These are phyloP conservation scores for Trematocara macrostoma DNA, from an alignment of 2,113 vertebrate genomes.

Conservation along the genomic window DNA sequence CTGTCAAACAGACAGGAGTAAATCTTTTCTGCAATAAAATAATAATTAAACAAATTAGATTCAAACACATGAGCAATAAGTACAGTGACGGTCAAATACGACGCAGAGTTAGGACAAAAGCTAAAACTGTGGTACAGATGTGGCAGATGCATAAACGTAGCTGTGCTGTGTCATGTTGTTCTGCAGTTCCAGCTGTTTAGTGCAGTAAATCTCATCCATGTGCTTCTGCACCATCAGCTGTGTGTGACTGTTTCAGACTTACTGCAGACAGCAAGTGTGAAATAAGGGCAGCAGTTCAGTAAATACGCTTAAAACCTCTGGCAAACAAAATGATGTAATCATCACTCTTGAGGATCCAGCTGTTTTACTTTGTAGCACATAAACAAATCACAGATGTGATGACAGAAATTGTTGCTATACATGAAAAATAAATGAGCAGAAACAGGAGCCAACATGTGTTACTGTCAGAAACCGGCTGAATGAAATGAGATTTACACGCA, in stretches of 20 bases:
- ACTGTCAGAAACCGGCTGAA: background rate
- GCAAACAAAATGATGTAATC: background rate
- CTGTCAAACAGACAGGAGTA: background rate
- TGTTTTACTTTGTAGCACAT: background rate
- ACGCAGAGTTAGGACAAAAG: background rate
- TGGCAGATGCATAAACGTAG: background rate
- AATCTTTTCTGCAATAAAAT: background rate
- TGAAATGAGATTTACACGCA: accelerated
- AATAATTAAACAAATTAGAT: background rate
- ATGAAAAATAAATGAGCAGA: background rate
- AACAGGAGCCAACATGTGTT: background rate
- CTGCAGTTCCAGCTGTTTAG: background rate
- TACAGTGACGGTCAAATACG: background rate
- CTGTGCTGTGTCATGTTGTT: background rate
- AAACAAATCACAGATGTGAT: background rate
- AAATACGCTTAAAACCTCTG: background rate
- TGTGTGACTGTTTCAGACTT: background rate
- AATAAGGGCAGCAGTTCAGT: background rate
- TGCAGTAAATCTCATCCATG: background rate
- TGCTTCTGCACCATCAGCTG: background rate
- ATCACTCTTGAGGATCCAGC: background rate
- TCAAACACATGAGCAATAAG: background rate
- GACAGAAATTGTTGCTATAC: background rate
- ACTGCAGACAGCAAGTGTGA: background rate
- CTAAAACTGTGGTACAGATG: background rate